Conservation (phyloP, 1,140 invertebrate species). For the Aphis craccivora region DNA sequence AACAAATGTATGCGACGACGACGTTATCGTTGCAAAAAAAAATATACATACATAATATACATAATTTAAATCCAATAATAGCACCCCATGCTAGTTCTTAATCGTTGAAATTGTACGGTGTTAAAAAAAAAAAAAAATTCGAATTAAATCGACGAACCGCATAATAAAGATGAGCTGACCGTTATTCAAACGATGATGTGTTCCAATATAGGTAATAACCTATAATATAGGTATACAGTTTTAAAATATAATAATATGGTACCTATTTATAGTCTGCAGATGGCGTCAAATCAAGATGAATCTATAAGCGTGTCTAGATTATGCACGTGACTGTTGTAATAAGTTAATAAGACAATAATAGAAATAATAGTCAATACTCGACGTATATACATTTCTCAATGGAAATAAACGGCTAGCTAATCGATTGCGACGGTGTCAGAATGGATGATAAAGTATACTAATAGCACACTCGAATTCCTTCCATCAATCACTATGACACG, state of each 20-base stretch:
- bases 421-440: too few relatives aligned
- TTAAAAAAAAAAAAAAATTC: background rate
- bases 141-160: background rate
- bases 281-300: background rate
- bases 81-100: fast-evolving
- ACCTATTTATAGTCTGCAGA: background rate
- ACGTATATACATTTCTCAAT: background rate
- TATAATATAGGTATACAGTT: background rate
- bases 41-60: background rate
- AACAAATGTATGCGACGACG: background rate
- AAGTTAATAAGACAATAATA: background rate
- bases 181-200: background rate
- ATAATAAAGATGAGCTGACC: background rate
- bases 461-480: too few relatives aligned
- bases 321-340: background rate
- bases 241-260: too few relatives aligned
- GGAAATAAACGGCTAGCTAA: too few relatives aligned
- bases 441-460: too few relatives aligned
- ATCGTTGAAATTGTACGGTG: background rate
- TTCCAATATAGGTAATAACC: background rate
- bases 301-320: background rate
- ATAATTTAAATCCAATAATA: background rate
- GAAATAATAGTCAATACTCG: background rate
- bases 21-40: background rate
- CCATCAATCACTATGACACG: too few relatives aligned